These are phyloP conservation scores for Podotricha telesiphe DNA, from an alignment of 2,888 invertebrate species.

Conservation along the genomic window DNA sequence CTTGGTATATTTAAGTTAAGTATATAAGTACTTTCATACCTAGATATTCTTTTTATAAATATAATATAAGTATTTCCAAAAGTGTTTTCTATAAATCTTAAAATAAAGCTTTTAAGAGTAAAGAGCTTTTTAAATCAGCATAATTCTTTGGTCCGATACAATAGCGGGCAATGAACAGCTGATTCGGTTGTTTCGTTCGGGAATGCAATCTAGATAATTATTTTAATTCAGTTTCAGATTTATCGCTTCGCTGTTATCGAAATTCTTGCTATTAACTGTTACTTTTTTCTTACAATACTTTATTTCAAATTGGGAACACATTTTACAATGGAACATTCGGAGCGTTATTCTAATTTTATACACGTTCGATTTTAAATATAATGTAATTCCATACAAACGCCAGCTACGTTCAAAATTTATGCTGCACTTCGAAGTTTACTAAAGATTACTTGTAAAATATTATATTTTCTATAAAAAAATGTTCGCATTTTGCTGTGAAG, in stretches of 20 bases:
- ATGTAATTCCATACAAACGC: too few species aligned
- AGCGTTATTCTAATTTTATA: too few species aligned
- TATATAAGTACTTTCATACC: background rate
- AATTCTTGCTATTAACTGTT: slow-evolving; percentile 39
- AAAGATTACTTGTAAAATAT: too few species aligned
- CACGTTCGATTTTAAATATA: too few species aligned
- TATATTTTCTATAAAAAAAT: too few species aligned
- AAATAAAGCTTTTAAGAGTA: slow-evolving; percentile 5
- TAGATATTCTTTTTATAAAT: too few species aligned
- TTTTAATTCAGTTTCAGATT: slow-evolving; percentile 67
- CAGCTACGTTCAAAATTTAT: too few species aligned
- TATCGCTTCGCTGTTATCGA: slow-evolving; percentile 48
- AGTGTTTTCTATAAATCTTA: slow-evolving; percentile 8
- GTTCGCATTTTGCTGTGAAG: too few species aligned
- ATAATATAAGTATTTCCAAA: background rate
- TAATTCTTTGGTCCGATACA: slow-evolving; percentile 27
- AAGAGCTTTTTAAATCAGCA: slow-evolving; percentile 21
- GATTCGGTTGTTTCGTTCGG: slow-evolving; percentile 50
- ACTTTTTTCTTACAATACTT: background rate
- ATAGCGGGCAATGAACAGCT: slow-evolving; percentile 42
- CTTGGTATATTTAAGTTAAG: too few species aligned
- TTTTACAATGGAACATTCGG: too few species aligned
- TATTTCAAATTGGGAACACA: background rate
- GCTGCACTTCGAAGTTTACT: too few species aligned
- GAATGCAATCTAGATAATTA: slow-evolving; percentile 74